These are phyloP conservation scores for Thamnophis elegans DNA, from an alignment of 2,797 vertebrate species.

Conservation along the genomic window DNA sequence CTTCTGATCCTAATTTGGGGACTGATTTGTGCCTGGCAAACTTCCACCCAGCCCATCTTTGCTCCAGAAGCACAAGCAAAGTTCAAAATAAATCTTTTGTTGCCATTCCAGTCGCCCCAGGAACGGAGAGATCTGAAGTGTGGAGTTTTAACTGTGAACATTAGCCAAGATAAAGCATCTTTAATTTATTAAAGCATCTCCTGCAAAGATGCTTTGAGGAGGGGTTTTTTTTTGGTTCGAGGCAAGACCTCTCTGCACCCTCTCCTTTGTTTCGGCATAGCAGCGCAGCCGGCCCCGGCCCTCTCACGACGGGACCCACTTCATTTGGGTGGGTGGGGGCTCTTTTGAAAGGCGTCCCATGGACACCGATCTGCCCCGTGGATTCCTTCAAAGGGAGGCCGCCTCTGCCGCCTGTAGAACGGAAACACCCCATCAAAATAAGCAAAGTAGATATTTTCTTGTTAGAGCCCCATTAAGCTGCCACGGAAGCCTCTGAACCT, in stretches of 20 bases:
- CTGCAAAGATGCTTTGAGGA: constrained; percentile 15
- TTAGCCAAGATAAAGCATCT: constrained; percentile 52
- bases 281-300: not conserved
- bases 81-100: constrained; percentile 35
- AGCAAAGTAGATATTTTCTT: not conserved
- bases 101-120: constrained; percentile 47
- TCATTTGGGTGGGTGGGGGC: not conserved
- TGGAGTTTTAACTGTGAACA: constrained; percentile 29
- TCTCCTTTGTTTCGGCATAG: not conserved
- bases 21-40: not conserved
- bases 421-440: not conserved
- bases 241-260: constrained; percentile 20
- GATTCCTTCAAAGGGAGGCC: not conserved
- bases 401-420: not conserved
- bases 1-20: constrained; percentile 19
- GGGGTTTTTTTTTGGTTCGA: not conserved
- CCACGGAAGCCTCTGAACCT: not conserved
- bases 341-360: not conserved
- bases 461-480: not conserved
- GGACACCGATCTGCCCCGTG: too few species aligned
- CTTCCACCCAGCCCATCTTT: constrained; percentile 10
- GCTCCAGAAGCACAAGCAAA: constrained; percentile 37
- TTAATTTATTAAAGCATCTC: constrained; percentile 31
- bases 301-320: not conserved
- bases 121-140: constrained; percentile 51